Percentiles rank a stretch among this genome's conserved stretches.
These are phyloP conservation scores for Platichthys stellatus DNA, from an alignment of 2,113 vertebrate genomes.

Conservation along the genomic window DNA sequence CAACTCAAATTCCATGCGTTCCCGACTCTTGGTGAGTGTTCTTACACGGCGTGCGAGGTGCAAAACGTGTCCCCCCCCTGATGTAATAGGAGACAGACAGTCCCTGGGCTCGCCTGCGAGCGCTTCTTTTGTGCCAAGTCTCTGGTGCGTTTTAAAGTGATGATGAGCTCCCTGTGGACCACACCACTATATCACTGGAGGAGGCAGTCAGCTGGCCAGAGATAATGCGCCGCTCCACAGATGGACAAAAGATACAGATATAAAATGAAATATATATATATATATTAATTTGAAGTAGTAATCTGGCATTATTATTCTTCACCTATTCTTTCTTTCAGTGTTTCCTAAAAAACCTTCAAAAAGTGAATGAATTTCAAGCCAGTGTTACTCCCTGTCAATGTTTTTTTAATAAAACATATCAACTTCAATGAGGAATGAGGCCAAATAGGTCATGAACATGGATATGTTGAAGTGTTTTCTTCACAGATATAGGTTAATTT, in stretches of 20 bases:
- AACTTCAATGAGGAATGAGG: background rate
- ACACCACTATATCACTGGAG: conserved; percentile 55
- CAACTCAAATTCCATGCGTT: conserved; percentile 24
- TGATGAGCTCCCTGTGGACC: conserved; percentile 74
- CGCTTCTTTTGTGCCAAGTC: conserved; percentile 72
- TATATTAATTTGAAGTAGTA: background rate
- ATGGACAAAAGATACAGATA: background rate
- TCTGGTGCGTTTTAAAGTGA: conserved; percentile 76
- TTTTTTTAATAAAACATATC: background rate
- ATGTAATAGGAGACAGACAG: conserved; percentile 64
- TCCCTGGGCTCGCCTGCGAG: conserved; percentile 48
- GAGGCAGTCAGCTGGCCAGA: conserved; percentile 48
- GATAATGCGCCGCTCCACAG: conserved; percentile 2
- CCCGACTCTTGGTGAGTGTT: conserved; percentile 15
- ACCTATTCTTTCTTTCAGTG: background rate
- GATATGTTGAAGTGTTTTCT: background rate
- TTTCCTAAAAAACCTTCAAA: background rate
- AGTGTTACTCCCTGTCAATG: background rate
- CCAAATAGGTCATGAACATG: conserved; percentile 5
- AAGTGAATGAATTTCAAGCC: background rate
- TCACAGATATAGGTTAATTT: background rate
- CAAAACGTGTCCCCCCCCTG: conserved; percentile 26
- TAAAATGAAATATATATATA: background rate
- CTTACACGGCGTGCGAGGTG: conserved; percentile 17
- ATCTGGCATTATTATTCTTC: background rate